Evolutionary conservation across 2,797 vertebrate genomes (phyloP), one percentile per base, ranked within the genome.

Genomic region (Philypnodon macrostomus): DNA sequence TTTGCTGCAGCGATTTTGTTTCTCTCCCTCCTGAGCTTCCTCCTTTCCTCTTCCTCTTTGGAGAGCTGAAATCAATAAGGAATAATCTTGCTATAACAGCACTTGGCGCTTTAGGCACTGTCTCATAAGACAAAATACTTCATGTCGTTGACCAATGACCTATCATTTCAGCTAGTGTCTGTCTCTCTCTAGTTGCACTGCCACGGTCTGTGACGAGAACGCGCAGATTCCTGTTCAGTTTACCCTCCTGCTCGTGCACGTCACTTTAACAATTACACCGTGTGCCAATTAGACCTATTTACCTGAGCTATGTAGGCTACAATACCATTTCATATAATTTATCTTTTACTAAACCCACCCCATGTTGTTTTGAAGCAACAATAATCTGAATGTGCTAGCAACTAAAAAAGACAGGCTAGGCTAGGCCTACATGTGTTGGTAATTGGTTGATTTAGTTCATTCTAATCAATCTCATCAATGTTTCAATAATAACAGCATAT

Each of bases 1-100:
- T 96, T 96, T 49, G 94, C 95, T 49, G 95, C 95, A 66, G 95
- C 94, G 71, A 97, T 93, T 83, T 98, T 98, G 82, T 98, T 98
- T 69, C 94, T 92, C 75, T 97, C 95, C 68, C 94, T 90, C 63
- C 94, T 87, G 75, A 96, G 90, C 77, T 81, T 90, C 71, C 91
- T 89, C 75, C 94, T 94, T 51, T 96, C 95, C 42, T 97, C 95
- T 61, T 96, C 95, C 75, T 95, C 95, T 26, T 93, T 93, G 34
- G 93, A 92, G 34, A 94, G 73, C 95, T 97, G 39, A 56, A 81
- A 80, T 73, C 56, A 77, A 21, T 54, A 55, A 77, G 47, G 70
- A 11, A 63, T 2, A 50, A 29, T 66, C 55, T 58, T 39, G 45
- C 57, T 56, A 52, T 47, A 58, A 71, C 56, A 53, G 53, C 59